Conservation (phyloP, 2,113 vertebrate genomes). For the Oenanthe melanoleuca region DNA sequence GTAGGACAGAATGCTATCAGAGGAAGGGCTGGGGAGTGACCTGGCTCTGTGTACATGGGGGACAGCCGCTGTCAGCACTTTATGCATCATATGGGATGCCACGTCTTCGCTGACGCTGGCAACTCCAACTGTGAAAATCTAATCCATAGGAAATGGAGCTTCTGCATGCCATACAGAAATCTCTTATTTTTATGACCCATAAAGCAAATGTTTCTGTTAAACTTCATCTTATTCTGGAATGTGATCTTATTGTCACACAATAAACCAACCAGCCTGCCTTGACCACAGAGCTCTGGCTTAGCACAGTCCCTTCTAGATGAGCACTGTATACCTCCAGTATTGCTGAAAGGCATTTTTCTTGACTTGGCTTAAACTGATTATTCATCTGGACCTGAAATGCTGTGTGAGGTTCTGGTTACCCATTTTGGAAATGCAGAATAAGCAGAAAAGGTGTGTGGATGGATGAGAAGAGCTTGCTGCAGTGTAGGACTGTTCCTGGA, state of each 20-base stretch:
- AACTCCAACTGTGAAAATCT: not conserved
- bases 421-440: not conserved
- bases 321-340: not conserved
- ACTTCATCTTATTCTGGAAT: not conserved
- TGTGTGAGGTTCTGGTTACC: not conserved
- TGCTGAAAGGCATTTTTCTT: not conserved
- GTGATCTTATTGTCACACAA: not conserved
- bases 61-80: not conserved
- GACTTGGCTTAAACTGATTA: not conserved
- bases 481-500: not conserved
- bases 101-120: not conserved
- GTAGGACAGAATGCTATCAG: not conserved
- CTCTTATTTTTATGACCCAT: not conserved
- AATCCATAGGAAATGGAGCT: not conserved
- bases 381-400: not conserved
- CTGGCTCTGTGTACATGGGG: too few species aligned
- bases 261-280: not conserved
- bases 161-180: not conserved
- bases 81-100: accelerated
- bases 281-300: not conserved
- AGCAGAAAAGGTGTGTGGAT: not conserved
- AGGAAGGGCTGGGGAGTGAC: not conserved
- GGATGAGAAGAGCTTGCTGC: not conserved
- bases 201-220: not conserved
- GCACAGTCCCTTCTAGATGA: not conserved